These are phyloP conservation scores for Reinhardtius hippoglossoides DNA, from an alignment of 2,113 vertebrate genomes.

Conservation along the genomic window DNA sequence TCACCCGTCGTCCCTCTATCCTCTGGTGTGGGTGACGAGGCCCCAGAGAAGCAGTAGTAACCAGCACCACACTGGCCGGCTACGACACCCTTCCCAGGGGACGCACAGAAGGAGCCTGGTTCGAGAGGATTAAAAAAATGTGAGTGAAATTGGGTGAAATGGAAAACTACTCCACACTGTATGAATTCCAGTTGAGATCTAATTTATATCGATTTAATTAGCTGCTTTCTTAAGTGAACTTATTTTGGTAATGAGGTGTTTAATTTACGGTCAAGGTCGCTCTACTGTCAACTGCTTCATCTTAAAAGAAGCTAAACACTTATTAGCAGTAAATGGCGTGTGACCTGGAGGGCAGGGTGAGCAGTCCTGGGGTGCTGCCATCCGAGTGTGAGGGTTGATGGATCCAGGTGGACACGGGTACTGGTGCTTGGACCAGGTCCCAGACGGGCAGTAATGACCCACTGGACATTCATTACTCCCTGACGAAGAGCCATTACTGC, in stretches of 20 bases:
- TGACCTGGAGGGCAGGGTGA: slow-evolving; percentile 89
- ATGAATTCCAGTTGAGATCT: background rate
- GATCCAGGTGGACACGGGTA: slow-evolving; percentile 89
- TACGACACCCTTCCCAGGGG: slow-evolving; percentile 73
- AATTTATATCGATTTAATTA: background rate
- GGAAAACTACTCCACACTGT: background rate
- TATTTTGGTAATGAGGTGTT: too few species aligned
- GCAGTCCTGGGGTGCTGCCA: slow-evolving; percentile 81
- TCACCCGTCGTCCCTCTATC: slow-evolving; percentile 80
- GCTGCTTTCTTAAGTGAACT: too few species aligned
- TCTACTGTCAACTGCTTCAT: too few species aligned
- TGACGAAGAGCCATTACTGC: slow-evolving; percentile 80
- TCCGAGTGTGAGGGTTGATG: slow-evolving; percentile 82
- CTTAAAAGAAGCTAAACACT: too few species aligned
- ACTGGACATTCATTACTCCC: slow-evolving; percentile 80
- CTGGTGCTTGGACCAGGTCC: slow-evolving; percentile 84
- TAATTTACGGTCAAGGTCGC: too few species aligned
- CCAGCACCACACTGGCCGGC: slow-evolving; percentile 84
- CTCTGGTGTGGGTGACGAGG: slow-evolving; percentile 75
- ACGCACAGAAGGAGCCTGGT: slow-evolving; percentile 84
- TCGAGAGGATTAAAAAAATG: background rate
- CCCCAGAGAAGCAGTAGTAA: slow-evolving; percentile 83
- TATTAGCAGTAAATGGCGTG: slow-evolving; percentile 37
- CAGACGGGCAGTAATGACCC: slow-evolving; percentile 88
- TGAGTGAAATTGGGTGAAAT: background rate